Evolutionary conservation across 2,797 vertebrate genomes (phyloP), one percentile per base, ranked within the genome.

Genomic region (Paramormyrops hopkinsi): DNA sequence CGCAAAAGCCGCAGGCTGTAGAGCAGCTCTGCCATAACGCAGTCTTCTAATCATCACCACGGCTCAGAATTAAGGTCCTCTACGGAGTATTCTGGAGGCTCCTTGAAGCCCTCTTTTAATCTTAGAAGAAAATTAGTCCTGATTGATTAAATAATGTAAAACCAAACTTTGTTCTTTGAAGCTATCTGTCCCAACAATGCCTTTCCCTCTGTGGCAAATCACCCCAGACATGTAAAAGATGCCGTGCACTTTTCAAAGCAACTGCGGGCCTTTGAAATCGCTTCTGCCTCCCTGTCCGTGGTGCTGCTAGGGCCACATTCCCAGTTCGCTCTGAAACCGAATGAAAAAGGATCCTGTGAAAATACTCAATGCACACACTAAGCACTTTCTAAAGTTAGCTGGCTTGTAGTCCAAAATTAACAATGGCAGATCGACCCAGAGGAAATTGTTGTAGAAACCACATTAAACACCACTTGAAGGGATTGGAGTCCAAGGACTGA

Each of bases 391-490:
- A 90, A 93, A 94, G 90, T 94, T 92, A 92, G 91, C 92, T 86
- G 1, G 89, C 54, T 89, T 95, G 94, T 93, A 91, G 90, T 92
- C 92, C 90, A 93, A 94, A 94, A 96, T 96, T 90, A 94, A 93
- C 94, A 92, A 90, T 95, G 96, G 95, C 95, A 95, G 94, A 90
- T 88, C 87, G 89, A 90, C 96, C 94, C 95, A 89, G 89, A 95
- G 95, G 96, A 96, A 90, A 82, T 82, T 2, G 89, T 91, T 90
- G 93, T 92, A 91, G 93, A 95, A 93, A 94, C 92, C 94, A 94
- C 93, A 95, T 95, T 93, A 95, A 95, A 96, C 95, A 92, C 89
- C 90, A 91, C 90, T 91, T 90, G 90, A 90, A 91, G 90, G 89
- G 91, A 88, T 91, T 88, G 92, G 85, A 50, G 33, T 92, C 92